A percentile compares a stretch with the other conserved stretches of the same genome.
Evolutionary conservation across 2,888 invertebrate genomes (phyloP).

Genomic region (Meliscaeva auricollis): DNA sequence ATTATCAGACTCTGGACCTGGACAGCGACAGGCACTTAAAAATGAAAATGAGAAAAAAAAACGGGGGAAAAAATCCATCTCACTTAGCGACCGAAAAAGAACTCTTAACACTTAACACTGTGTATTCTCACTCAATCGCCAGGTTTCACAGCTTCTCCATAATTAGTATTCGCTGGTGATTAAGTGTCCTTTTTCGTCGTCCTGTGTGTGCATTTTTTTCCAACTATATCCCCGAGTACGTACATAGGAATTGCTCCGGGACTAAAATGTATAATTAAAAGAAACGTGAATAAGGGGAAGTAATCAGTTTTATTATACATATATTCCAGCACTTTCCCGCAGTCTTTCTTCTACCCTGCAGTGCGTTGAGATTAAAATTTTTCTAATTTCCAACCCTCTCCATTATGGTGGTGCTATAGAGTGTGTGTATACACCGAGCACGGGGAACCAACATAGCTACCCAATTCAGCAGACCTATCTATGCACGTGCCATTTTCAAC

Average conservation of each 20-base stretch:
- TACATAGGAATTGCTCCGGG: neutral
- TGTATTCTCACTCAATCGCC: conserved; percentile 25
- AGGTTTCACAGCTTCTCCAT: conserved; percentile 54
- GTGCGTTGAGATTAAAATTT: conserved; percentile 63
- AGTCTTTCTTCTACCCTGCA: conserved; percentile 34
- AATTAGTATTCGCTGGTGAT: conserved; percentile 68
- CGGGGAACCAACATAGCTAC: neutral
- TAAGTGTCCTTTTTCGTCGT: conserved; percentile 61
- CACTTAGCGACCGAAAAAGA: conserved; percentile 30
- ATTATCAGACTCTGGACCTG: neutral
- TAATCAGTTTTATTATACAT: conserved; percentile 65
- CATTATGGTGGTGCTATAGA: neutral
- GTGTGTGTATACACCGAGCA: neutral
- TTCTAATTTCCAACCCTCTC: conserved; percentile 55
- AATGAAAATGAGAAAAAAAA: neutral
- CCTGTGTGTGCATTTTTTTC: conserved; percentile 21
- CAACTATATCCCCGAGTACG: neutral
- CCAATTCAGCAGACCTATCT: neutral
- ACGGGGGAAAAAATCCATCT: conserved; percentile 39
- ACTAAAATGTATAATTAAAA: conserved; percentile 60
- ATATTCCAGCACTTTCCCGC: neutral
- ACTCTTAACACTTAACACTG: conserved; percentile 23
- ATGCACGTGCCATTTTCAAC: conserved; percentile 56
- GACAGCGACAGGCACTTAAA: conserved; percentile 35
- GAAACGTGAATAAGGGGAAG: conserved; percentile 58